These are phyloP conservation scores for Parasteatoda tepidariorum DNA, from an alignment of 1,140 invertebrate species.

Conservation along the genomic window DNA sequence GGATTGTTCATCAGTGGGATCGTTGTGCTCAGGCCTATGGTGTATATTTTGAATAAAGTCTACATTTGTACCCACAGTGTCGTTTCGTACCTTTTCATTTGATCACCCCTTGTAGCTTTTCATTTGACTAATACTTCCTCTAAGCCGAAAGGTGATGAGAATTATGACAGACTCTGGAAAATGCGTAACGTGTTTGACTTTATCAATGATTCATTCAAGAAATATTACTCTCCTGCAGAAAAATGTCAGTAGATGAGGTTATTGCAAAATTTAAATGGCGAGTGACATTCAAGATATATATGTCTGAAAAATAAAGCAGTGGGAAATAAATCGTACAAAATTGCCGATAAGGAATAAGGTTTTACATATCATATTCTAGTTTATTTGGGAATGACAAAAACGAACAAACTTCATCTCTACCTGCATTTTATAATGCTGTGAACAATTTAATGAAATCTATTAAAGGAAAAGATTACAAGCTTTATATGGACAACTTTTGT, in stretches of 20 bases:
- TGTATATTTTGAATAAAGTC: too few species aligned
- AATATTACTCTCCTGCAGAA: background rate
- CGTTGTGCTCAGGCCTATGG: too few species aligned
- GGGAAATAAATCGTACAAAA: background rate
- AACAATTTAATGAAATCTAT: background rate
- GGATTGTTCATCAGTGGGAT: too few species aligned
- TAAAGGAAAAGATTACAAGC: background rate
- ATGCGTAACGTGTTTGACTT: background rate
- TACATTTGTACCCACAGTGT: too few species aligned
- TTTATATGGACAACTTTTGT: background rate
- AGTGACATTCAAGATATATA: background rate
- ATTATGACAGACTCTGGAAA: background rate
- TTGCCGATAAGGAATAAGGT: background rate
- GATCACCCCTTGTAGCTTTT: too few species aligned
- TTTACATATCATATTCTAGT: background rate
- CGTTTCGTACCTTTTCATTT: too few species aligned
- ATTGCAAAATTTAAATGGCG: background rate
- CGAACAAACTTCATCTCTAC: too few species aligned
- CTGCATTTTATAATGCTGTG: background rate
- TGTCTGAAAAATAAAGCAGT: background rate
- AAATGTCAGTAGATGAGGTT: background rate
- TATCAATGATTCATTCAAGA: background rate
- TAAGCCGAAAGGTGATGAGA: background rate
- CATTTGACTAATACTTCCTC: background rate
- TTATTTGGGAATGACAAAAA: background rate